Conservation (phyloP, 2,888 invertebrate species). For the Mantis religiosa region DNA sequence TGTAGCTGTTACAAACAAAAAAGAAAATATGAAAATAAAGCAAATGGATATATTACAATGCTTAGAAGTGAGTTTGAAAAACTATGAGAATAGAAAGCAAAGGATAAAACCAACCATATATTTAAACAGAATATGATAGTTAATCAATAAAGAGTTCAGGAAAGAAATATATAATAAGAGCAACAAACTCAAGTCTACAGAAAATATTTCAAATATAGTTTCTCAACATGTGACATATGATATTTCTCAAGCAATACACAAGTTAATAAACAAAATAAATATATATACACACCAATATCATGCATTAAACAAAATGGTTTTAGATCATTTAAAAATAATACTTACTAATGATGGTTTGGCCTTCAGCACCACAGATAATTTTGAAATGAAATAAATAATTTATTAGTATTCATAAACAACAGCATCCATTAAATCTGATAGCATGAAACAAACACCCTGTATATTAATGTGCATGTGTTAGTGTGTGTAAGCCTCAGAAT, state of each 20-base stretch:
- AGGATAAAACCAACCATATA: background rate
- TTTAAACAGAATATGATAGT: background rate
- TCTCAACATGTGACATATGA: background rate
- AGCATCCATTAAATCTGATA: background rate
- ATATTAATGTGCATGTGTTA: background rate
- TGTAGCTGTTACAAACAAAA: background rate
- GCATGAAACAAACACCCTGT: background rate
- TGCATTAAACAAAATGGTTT: background rate
- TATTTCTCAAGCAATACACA: background rate
- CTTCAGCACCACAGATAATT: conserved; percentile 39
- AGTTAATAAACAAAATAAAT: background rate
- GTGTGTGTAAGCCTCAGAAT: too few relatives aligned
- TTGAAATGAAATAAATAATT: background rate
- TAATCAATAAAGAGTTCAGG: background rate
- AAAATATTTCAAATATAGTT: background rate
- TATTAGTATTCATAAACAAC: background rate
- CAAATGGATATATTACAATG: background rate
- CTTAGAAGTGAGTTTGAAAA: background rate
- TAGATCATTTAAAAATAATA: conserved; percentile 33
- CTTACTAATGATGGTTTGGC: conserved; percentile 61
- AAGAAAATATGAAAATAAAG: background rate
- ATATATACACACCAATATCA: background rate
- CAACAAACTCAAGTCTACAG: background rate
- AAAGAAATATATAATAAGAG: background rate
- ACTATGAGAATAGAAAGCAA: background rate